Conservation (phyloP, 1,140 invertebrate genomes). For the Drosophila ficusphila region DNA sequence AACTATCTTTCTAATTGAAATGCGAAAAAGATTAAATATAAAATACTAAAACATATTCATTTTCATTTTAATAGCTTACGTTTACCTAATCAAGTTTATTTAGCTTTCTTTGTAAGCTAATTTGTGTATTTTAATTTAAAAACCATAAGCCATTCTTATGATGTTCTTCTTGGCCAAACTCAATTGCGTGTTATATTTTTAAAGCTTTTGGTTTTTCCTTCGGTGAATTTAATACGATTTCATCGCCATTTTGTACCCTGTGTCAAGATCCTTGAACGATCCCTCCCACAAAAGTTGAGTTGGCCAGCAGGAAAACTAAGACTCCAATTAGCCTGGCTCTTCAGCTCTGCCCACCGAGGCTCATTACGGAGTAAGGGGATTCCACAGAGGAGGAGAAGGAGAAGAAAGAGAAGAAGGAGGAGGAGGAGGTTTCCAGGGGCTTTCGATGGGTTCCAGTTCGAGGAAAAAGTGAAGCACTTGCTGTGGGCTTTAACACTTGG, state of each 20-base stretch:
- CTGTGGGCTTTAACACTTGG: constrained; percentile 69
- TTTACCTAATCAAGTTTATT: no score
- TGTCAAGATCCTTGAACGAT: constrained; percentile 14
- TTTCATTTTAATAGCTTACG: no score
- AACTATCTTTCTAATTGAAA: no score
- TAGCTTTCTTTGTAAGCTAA: no score
- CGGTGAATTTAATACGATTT: not conserved
- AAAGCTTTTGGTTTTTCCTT: not conserved
- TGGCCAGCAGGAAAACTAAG: constrained; percentile 16
- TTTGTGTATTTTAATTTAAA: no score
- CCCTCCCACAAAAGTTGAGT: constrained; percentile 4
- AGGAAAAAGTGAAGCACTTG: constrained; percentile 61
- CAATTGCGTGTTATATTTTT: no score
- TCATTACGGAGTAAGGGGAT: constrained; percentile 1
- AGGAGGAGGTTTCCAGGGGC: not conserved
- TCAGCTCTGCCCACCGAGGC: constrained; percentile 27
- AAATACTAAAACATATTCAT: no score
- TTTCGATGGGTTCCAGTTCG: not conserved
- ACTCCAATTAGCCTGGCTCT: constrained; percentile 40
- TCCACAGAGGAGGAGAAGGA: not conserved
- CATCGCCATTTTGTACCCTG: not conserved
- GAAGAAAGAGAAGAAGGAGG: not conserved
- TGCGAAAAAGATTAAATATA: no score
- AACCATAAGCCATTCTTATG: no score
- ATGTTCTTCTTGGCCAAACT: not conserved